phyloP scores from a whole-genome alignment of 2,113 vertebrate genomes.

The Lycaon pictus region DNA sequence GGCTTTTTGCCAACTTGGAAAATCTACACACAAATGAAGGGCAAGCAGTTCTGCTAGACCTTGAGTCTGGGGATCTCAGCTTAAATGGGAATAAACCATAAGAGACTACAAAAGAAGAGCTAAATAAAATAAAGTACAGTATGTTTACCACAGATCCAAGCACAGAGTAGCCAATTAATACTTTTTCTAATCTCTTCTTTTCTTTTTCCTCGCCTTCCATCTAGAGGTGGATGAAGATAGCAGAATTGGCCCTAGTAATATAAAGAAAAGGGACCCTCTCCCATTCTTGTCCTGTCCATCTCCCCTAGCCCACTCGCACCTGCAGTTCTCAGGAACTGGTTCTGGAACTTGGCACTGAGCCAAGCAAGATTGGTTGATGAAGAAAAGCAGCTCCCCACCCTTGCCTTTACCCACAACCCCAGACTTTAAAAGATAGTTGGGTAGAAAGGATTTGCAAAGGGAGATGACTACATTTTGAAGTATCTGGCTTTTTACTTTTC shows the following conservation, averaged over 20 bases:
- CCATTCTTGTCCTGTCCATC: not conserved
- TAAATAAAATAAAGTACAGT: constrained; percentile 39
- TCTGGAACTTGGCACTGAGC: not conserved
- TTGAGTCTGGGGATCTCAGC: not conserved
- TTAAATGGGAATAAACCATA: not conserved
- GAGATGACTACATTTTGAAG: not conserved
- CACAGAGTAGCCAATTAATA: not conserved
- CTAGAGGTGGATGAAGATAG: not conserved
- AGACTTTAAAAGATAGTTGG: not conserved
- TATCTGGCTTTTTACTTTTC: constrained; percentile 16
- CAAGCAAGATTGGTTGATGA: not conserved
- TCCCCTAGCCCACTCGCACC: not conserved
- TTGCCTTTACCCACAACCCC: not conserved
- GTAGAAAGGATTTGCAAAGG: not conserved
- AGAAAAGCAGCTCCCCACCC: not conserved
- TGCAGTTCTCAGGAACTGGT: not conserved
- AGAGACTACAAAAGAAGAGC: not conserved
- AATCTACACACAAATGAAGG: constrained; percentile 40
- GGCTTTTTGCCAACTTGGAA: constrained; percentile 26
- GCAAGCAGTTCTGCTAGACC: not conserved
- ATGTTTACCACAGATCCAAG: not conserved
- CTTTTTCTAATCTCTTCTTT: constrained; percentile 20
- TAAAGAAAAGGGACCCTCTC: not conserved
- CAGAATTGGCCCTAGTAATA: not conserved
- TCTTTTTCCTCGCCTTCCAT: not conserved